Conservation (phyloP, 2,113 vertebrate genomes). For the Rynchops niger region DNA sequence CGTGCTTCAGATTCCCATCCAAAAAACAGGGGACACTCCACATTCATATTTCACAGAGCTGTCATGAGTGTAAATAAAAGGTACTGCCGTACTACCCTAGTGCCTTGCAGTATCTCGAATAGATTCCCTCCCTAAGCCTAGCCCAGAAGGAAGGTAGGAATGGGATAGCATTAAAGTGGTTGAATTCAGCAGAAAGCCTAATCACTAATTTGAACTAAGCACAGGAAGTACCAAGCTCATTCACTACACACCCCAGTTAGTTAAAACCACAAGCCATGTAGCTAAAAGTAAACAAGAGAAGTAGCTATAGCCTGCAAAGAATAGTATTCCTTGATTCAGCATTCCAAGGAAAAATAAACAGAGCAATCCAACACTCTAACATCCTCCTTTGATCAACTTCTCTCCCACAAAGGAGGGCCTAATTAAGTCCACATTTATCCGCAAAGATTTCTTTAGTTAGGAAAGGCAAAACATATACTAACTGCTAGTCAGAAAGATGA, state of each 20-base stretch:
- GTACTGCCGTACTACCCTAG: not conserved
- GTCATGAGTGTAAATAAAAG: not conserved
- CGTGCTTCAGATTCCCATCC: not conserved
- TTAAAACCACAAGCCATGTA: not conserved
- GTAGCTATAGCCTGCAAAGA: not conserved
- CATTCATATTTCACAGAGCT: not conserved
- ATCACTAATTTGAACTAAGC: not conserved
- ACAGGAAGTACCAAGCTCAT: not conserved
- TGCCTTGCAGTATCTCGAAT: not conserved
- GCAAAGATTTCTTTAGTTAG: not conserved
- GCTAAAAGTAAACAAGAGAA: not conserved
- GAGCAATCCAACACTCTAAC: not conserved
- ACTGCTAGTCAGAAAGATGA: not conserved
- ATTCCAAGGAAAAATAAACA: not conserved
- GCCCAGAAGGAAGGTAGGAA: not conserved
- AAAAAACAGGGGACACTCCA: not conserved
- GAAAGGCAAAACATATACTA: not conserved
- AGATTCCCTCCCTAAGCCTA: not conserved
- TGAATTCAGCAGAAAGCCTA: not conserved
- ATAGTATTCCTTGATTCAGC: not conserved
- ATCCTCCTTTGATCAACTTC: not conserved
- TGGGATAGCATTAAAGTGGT: not conserved
- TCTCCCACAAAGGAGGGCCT: not conserved
- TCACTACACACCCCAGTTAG: not conserved
- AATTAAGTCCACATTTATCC: not conserved